These are phyloP conservation scores for Drosophila bipectinata DNA, from an alignment of 1,140 invertebrate genomes.

Conservation along the genomic window DNA sequence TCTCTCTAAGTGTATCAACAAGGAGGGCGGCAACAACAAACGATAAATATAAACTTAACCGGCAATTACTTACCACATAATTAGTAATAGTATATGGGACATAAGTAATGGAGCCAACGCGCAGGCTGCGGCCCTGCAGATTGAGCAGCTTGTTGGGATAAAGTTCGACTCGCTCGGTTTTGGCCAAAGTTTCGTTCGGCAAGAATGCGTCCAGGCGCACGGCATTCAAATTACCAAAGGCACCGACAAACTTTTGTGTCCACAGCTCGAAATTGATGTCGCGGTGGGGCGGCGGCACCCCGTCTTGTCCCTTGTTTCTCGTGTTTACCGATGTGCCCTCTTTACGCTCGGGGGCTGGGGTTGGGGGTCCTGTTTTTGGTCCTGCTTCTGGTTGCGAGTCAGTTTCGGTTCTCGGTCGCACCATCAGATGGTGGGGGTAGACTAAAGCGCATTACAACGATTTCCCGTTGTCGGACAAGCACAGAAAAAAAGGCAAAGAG, in stretches of 20 bases:
- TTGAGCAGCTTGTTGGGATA: conserved; percentile 82
- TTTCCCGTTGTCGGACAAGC: conserved; percentile 54
- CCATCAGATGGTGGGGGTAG: conserved; percentile 80
- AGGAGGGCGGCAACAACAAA: conserved; percentile 32
- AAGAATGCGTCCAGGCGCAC: conserved; percentile 74
- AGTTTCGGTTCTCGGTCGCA: conserved; percentile 45
- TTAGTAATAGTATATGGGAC: conserved; percentile 82
- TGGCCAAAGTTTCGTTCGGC: conserved; percentile 78
- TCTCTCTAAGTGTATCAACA: conserved; percentile 9
- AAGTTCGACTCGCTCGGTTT: conserved; percentile 70
- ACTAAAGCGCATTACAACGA: conserved; percentile 70
- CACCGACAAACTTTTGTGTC: conserved; percentile 83
- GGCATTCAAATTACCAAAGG: conserved; percentile 79
- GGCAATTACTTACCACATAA: conserved; percentile 84
- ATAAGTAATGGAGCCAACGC: conserved; percentile 78
- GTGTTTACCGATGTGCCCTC: conserved; percentile 38
- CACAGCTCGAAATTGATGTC: conserved; percentile 83
- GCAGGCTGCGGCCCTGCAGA: conserved; percentile 66
- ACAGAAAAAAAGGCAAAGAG: conserved; percentile 13
- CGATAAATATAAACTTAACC: conserved; percentile 83
- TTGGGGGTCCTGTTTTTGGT: conserved; percentile 11
- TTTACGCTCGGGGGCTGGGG: conserved; percentile 7
- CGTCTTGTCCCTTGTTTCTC: conserved; percentile 9
- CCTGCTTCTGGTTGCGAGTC: conserved; percentile 16
- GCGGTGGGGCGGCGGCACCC: conserved; percentile 47